Base-by-base conservation (phyloP, 2,797 vertebrate genomes). In the Erpetoichthys calabaricus region DNA sequence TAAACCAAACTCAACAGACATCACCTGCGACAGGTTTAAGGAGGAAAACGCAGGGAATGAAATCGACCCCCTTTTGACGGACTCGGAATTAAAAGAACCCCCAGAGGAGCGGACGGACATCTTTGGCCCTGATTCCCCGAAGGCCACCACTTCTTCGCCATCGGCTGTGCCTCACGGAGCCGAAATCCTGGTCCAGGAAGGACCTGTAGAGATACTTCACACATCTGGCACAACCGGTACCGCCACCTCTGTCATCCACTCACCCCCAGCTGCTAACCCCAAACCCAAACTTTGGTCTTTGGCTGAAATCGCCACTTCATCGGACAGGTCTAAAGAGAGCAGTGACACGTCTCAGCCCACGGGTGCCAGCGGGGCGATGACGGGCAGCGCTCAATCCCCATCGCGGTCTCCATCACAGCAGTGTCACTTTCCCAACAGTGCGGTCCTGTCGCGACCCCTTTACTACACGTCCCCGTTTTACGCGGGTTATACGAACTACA, bases 401-500 rank as follows among this genome's bases (percentile, higher is more conserved):
- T 67, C 76, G 63, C 59, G 76, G 80, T 70, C 82, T 70, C 43
- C 86, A 9, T 80, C 86, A 0, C 60, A 75, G 2, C 90, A 89
- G 72, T 92, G 91, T 58, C 83, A 86, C 49, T 91, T 91, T 65
- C 90, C 91, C 25, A 90, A 80, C 78, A 90, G 88, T 78, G 85
- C 91, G 44, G 92, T 98, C 45, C 81, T 98, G 53, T 89, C 91
- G 65, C 85, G 93, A 69, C 92, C 93, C 60, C 87, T 97, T 57
- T 98, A 98, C 75, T 98, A 98, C 89, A 90, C 93, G 55, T 87
- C 90, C 58, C 92, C 93, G 60, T 97, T 98, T 86, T 98, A 98
- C 72, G 85, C 92, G 41, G 91, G 92, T 68, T 98, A 98, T 82
- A 96, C 93, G 91, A 98, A 97, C 93, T 98, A 98, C 77, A 83